Conservation (phyloP, 2,797 vertebrate genomes). For the Spinus olivaceus region DNA sequence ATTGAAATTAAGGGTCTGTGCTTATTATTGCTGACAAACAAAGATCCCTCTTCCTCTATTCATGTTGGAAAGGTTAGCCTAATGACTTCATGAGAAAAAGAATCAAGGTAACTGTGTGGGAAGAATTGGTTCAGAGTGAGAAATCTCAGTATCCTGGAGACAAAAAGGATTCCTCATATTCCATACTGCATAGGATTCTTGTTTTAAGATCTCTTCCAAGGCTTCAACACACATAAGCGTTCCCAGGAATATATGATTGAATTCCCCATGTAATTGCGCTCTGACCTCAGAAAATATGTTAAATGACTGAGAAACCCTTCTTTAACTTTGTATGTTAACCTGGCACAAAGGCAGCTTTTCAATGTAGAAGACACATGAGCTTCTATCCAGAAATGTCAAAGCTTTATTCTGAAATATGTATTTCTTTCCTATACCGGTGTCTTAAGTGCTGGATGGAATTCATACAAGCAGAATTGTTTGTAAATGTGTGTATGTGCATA, state of each 20-base stretch:
- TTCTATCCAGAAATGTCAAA: not conserved
- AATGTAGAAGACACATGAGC: not conserved
- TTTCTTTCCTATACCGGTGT: not conserved
- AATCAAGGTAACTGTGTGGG: not conserved
- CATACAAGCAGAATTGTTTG: not conserved
- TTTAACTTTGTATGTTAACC: not conserved
- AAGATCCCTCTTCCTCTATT: not conserved
- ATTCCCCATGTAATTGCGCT: not conserved
- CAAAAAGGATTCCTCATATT: not conserved
- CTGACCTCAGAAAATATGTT: not conserved
- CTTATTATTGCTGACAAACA: not conserved
- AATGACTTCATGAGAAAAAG: not conserved
- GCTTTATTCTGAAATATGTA: not conserved
- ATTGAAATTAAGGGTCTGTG: not conserved
- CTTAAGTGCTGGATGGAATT: not conserved
- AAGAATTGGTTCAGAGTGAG: conserved; percentile 1
- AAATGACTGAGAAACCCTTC: not conserved
- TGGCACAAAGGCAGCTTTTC: not conserved
- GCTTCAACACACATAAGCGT: not conserved
- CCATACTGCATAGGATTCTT: not conserved
- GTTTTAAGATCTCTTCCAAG: not conserved
- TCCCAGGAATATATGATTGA: not conserved
- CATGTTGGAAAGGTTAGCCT: not conserved
- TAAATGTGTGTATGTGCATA: not conserved
- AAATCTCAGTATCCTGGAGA: not conserved